These are phyloP conservation scores for Theretra japonica DNA, from an alignment of 2,888 invertebrate species.

Conservation along the genomic window DNA sequence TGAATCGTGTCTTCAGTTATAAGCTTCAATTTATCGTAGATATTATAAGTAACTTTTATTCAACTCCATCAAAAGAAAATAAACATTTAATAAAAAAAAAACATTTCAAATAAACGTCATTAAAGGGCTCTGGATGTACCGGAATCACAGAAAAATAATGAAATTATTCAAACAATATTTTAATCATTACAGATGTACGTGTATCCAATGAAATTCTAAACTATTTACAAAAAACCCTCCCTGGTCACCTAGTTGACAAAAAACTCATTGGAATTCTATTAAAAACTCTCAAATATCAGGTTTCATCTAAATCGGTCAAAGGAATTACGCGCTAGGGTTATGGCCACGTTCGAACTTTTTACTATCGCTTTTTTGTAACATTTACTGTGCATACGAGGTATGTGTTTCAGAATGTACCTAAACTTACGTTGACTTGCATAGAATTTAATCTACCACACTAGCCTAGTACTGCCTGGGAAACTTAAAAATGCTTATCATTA, in stretches of 20 bases:
- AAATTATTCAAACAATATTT: neutral
- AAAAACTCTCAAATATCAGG: constrained; percentile 20
- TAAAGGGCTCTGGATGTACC: no score
- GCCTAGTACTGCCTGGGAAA: no score
- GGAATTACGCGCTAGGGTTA: constrained; percentile 17
- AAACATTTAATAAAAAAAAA: no score
- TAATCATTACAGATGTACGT: neutral
- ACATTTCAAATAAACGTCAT: no score
- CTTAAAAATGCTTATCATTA: no score
- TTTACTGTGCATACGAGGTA: neutral
- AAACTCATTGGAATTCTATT: constrained; percentile 19
- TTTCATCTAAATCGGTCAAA: constrained; percentile 22
- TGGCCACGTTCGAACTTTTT: constrained; percentile 1
- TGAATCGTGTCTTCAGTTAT: no score
- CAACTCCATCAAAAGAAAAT: no score
- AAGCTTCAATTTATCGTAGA: no score
- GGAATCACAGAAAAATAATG: neutral
- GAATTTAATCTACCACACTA: no score
- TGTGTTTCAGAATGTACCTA: neutral
- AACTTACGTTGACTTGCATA: no score
- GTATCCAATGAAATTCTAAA: constrained; percentile 11
- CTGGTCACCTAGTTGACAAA: constrained; percentile 1
- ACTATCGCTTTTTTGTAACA: constrained; percentile 2
- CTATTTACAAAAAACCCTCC: neutral
- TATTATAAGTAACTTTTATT: no score